Evolutionary conservation across 2,797 vertebrate genomes (phyloP).

Genomic region (Pteropus rufus): DNA sequence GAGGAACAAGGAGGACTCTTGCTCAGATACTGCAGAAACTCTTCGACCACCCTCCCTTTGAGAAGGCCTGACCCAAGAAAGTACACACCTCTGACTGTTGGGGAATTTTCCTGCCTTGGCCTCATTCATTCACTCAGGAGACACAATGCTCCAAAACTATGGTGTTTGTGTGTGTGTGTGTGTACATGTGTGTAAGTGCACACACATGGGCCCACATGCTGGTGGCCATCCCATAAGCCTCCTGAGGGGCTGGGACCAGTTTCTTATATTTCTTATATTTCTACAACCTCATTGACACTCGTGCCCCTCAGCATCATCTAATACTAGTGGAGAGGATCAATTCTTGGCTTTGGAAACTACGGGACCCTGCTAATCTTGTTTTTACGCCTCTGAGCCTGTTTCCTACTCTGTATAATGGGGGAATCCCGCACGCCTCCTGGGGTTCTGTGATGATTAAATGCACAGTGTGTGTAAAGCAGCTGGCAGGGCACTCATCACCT

Average conservation of each 20-base stretch:
- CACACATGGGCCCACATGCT: background rate
- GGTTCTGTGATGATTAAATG: background rate
- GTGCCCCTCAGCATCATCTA: accelerated
- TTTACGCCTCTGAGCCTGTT: background rate
- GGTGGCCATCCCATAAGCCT: background rate
- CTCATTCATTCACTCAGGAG: background rate
- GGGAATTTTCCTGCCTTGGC: background rate
- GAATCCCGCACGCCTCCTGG: background rate
- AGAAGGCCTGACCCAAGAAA: background rate
- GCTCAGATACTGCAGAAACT: background rate
- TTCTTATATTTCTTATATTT: background rate
- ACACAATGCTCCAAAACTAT: background rate
- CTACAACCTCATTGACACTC: accelerated
- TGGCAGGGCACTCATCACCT: background rate
- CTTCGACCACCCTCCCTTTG: background rate
- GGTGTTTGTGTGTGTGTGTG: background rate
- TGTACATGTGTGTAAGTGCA: background rate
- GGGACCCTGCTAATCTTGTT: background rate
- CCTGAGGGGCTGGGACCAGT: background rate
- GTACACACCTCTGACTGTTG: accelerated
- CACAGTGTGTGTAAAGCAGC: background rate
- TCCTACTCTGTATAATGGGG: background rate
- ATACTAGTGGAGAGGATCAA: background rate
- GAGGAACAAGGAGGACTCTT: background rate
- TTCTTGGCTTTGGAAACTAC: background rate